Percentiles rank a stretch among this genome's conserved stretches.
These are phyloP conservation scores for Pegoplata infirma DNA, from an alignment of 2,888 invertebrate species.

Conservation along the genomic window DNA sequence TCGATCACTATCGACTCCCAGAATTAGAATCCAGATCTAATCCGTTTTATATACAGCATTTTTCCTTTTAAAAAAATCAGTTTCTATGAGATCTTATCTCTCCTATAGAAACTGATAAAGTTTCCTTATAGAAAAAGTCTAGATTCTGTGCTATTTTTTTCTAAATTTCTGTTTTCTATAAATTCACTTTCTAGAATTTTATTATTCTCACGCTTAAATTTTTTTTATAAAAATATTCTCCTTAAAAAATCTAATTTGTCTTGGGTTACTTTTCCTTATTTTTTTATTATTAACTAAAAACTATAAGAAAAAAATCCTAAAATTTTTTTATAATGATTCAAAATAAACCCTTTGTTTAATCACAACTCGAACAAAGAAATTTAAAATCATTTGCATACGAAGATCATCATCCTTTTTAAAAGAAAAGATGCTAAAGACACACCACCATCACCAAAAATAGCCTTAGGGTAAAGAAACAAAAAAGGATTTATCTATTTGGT, in stretches of 20 bases:
- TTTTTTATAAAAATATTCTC: not conserved
- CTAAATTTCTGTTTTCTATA: too few species aligned
- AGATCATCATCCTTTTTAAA: slow-evolving; percentile 4
- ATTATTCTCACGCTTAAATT: not conserved
- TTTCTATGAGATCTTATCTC: too few species aligned
- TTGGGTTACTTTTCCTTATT: not conserved
- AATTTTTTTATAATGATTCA: slow-evolving; percentile 26
- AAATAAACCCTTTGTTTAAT: slow-evolving; percentile 30
- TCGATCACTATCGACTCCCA: too few species aligned
- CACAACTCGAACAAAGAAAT: not conserved
- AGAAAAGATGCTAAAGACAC: not conserved
- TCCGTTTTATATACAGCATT: too few species aligned
- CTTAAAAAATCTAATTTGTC: not conserved
- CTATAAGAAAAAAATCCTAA: slow-evolving; percentile 51
- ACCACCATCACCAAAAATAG: slow-evolving; percentile 37
- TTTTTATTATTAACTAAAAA: slow-evolving; percentile 33
- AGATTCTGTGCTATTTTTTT: too few species aligned
- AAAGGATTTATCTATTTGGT: slow-evolving; percentile 71
- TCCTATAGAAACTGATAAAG: too few species aligned
- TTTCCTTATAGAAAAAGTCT: too few species aligned
- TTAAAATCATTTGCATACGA: slow-evolving; percentile 31
- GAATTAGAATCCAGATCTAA: too few species aligned
- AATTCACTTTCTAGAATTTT: too few species aligned
- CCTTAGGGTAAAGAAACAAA: slow-evolving; percentile 47
- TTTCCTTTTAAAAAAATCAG: too few species aligned